These are phyloP conservation scores for Phanerotoma sp. DNA, from an alignment of 2,888 invertebrate species.

Conservation along the genomic window DNA sequence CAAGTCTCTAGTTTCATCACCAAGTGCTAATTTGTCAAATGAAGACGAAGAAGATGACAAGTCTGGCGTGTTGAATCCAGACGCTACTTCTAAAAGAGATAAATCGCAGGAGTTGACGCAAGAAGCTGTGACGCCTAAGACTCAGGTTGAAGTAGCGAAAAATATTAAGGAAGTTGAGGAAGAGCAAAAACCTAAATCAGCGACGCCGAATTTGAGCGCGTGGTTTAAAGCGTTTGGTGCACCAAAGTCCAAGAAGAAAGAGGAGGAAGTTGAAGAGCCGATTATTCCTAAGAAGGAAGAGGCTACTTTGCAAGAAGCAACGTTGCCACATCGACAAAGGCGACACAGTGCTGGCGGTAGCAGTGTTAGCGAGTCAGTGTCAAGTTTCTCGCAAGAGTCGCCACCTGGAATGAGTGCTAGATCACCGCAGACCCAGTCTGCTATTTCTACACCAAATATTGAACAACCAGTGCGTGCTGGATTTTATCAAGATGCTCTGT, in stretches of 20 bases:
- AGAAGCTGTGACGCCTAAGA: slow-evolving; percentile 40
- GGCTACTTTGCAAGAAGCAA: slow-evolving; percentile 52
- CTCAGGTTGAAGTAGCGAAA: slow-evolving; percentile 31
- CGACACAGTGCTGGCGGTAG: slow-evolving; percentile 54
- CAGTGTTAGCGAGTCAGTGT: slow-evolving; percentile 52
- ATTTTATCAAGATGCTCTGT: slow-evolving; percentile 87
- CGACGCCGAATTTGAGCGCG: slow-evolving; percentile 83
- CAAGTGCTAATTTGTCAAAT: slow-evolving; percentile 50
- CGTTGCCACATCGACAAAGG: slow-evolving; percentile 56
- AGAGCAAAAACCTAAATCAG: slow-evolving; percentile 64
- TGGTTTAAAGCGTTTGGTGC: slow-evolving; percentile 93
- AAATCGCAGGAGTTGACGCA: slow-evolving; percentile 42
- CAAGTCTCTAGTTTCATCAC: slow-evolving; percentile 52
- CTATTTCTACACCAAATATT: slow-evolving; percentile 62
- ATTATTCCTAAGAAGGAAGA: slow-evolving; percentile 56
- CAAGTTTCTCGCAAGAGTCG: slow-evolving; percentile 59
- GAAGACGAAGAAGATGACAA: slow-evolving; percentile 57
- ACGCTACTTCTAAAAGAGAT: slow-evolving; percentile 38
- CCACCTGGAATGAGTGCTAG: slow-evolving; percentile 64
- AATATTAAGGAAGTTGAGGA: slow-evolving; percentile 41
- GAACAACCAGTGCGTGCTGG: slow-evolving; percentile 79
- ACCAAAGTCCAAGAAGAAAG: slow-evolving; percentile 73
- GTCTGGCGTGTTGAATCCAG: slow-evolving; percentile 35
- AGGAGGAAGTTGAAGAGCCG: slow-evolving; percentile 56
- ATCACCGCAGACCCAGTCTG: slow-evolving; percentile 50